These are phyloP conservation scores for Osedax frankpressi DNA, from an alignment of 2,888 invertebrate genomes.

Conservation along the genomic window DNA sequence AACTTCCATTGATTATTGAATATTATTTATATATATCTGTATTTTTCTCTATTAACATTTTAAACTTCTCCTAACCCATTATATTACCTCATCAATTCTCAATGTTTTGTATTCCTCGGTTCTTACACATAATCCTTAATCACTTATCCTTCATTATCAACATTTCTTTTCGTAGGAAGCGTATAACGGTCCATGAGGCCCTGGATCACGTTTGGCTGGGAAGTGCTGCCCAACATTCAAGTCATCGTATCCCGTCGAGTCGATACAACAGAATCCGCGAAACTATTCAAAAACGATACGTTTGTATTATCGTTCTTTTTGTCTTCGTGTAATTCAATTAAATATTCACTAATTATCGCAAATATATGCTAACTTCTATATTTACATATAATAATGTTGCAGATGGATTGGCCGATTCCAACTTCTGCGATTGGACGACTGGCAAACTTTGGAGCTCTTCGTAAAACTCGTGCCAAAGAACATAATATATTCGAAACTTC, in stretches of 20 bases:
- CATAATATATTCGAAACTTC: constrained; percentile 90
- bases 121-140: too few relatives aligned
- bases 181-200: constrained; percentile 96
- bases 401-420: constrained; percentile 54
- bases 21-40: too few relatives aligned
- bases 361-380: too few relatives aligned
- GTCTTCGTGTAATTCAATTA: too few relatives aligned
- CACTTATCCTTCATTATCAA: too few relatives aligned
- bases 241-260: constrained; percentile 60
- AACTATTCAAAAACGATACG: constrained; percentile 60
- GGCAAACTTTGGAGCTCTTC: constrained; percentile 88
- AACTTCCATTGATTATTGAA: too few relatives aligned
- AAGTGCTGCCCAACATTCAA: constrained; percentile 44
- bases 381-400: too few relatives aligned
- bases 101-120: too few relatives aligned
- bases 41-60: too few relatives aligned
- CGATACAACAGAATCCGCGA: constrained; percentile 77
- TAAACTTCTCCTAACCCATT: too few relatives aligned
- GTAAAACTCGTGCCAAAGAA: constrained; percentile 86
- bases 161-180: constrained; percentile 69
- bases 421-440: constrained; percentile 85
- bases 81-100: too few relatives aligned
- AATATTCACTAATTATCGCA: too few relatives aligned
- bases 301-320: constrained; percentile 43
- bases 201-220: constrained; percentile 86